Evolutionary conservation across 2,888 invertebrate genomes (phyloP).

Genomic region (Rhorus exstirpatorius): DNA sequence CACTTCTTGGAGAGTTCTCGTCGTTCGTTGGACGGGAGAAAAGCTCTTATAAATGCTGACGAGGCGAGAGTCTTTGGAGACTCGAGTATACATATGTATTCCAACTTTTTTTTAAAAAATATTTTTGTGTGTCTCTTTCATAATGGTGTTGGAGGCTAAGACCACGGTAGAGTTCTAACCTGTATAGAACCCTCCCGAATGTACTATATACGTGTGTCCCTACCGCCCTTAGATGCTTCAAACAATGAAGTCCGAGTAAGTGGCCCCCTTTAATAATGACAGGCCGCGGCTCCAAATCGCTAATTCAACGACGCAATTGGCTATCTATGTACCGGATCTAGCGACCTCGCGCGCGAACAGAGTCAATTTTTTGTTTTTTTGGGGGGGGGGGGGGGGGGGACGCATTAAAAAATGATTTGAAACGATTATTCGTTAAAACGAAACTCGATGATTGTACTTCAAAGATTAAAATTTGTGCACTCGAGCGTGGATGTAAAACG

Average conservation of each 20-base stretch:
- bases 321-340: slow-evolving; percentile 73
- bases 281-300: slow-evolving; percentile 75
- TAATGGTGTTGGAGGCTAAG: slow-evolving; percentile 32
- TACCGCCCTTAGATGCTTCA: slow-evolving; percentile 30
- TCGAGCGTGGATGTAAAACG: too few species aligned
- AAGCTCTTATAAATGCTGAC: slow-evolving; percentile 68
- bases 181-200: slow-evolving; percentile 22
- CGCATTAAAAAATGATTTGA: too few species aligned
- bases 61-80: slow-evolving; percentile 52
- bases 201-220: not conserved
- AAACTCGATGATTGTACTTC: too few species aligned
- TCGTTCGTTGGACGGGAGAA: not conserved
- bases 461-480: too few species aligned
- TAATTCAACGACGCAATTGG: slow-evolving; percentile 77
- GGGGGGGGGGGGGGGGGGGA: too few species aligned
- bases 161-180: slow-evolving; percentile 38
- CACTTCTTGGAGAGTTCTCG: slow-evolving; percentile 29
- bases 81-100: too few species aligned
- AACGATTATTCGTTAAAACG: too few species aligned
- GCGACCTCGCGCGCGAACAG: slow-evolving; percentile 30
- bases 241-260: slow-evolving; percentile 73
- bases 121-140: slow-evolving; percentile 37
- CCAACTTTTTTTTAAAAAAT: slow-evolving; percentile 1
- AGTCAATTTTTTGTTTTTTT: not conserved
- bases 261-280: slow-evolving; percentile 79